Evolutionary conservation across 1,140 invertebrate genomes (phyloP), one percentile per base, ranked within the genome.

Genomic region (Hycleus phaleratus): DNA sequence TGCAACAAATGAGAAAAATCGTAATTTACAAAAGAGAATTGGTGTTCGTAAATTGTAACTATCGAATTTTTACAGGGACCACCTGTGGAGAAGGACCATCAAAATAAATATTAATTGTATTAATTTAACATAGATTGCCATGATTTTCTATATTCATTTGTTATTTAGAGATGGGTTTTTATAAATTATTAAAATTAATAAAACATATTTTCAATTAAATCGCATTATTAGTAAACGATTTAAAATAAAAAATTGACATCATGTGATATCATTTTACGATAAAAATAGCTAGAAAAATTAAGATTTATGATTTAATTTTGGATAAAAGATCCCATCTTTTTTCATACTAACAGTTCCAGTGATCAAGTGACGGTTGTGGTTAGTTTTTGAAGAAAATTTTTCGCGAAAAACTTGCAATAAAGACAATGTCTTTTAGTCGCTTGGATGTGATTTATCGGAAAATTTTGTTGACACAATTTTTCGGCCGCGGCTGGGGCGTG

Each of bases 401-500:
- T 32, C 4, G 7, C 32, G 7, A 32, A 4, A 32, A 32, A 32
- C 1, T 5, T 5, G 4, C 4, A 32, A 32, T 32, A 32, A 7
- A 32, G 58, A 73, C 75, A 67, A 88, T 88, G 86, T 81, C 85
- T 60, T 78, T 83, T 9, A 90, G 87, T 71, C 83, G 82, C 66
- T 76, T 96, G 63, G 95, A 98, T 76, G 84, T 89, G 48, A 80
- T 96, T 48, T 97, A 96, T 73, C 79, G 95, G 67, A 88, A 86
- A 71, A 81, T 97, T 69, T 78, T 98, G 24, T 76, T 97, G 40
- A 90, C 91, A 1, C 93, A 92, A 74, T 95, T 97, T 74, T 98
- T 98, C 72, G 89, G 88, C 0, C 93, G 94, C 79, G 95, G 95
- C 62, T 99, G 95, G 95, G 96, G 96, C 5, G 87, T 89, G 65